Conservation (phyloP, 2,113 vertebrate genomes). For the Phaethornis superciliosus region DNA sequence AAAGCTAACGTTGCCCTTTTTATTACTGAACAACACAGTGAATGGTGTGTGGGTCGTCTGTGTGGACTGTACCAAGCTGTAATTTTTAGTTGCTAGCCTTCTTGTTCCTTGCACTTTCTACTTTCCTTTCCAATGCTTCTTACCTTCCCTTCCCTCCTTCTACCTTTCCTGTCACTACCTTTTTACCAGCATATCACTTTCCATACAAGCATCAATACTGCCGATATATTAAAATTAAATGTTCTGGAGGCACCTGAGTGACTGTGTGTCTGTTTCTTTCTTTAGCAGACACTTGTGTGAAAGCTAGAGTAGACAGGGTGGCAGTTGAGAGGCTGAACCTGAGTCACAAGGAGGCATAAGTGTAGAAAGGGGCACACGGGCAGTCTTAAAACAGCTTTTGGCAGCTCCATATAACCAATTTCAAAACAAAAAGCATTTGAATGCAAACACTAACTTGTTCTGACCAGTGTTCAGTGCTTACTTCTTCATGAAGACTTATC, state of each 20-base stretch:
- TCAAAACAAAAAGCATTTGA: not conserved
- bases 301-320: slow-evolving; percentile 1
- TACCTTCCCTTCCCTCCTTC: not conserved
- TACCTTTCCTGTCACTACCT: not conserved
- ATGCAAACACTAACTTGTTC: not conserved
- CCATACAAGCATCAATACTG: not conserved
- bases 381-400: not conserved
- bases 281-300: slow-evolving; percentile 15
- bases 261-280: slow-evolving; percentile 40
- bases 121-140: not conserved
- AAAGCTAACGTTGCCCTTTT: not conserved
- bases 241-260: slow-evolving; percentile 19
- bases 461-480: not conserved
- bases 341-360: not conserved
- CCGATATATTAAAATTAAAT: slow-evolving; percentile 27
- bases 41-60: not conserved
- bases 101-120: not conserved
- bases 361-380: not conserved
- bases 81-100: slow-evolving; percentile 39
- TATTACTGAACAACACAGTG: not conserved
- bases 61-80: slow-evolving; percentile 44
- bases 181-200: not conserved
- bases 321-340: not conserved
- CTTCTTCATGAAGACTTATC: not conserved
- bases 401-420: not conserved